Percentiles rank a stretch among this genome's conserved stretches.
Evolutionary conservation across 1,140 invertebrate species (phyloP).

Genomic region (Bombus vancouverensis): DNA sequence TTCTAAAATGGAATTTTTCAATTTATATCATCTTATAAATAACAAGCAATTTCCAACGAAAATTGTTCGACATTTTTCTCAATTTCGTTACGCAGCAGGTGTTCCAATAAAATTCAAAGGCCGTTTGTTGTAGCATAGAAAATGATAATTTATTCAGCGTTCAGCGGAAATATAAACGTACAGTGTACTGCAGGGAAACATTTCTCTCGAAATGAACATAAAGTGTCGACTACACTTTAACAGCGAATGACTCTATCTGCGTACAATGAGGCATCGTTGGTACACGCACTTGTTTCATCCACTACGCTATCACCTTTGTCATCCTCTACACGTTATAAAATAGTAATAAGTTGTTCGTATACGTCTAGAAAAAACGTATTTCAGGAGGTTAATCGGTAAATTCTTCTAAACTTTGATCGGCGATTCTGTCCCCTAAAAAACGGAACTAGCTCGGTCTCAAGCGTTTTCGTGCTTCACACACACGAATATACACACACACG

Average conservation of each 20-base stretch:
- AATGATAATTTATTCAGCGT: conserved; percentile 82
- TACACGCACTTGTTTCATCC: background rate
- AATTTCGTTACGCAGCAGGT: background rate
- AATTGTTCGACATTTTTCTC: background rate
- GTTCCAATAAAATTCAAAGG: background rate
- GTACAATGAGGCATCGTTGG: background rate
- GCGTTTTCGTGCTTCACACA: background rate
- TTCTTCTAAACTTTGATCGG: conserved; percentile 31
- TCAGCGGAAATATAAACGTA: conserved; percentile 77
- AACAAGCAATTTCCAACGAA: background rate
- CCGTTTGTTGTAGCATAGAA: conserved; percentile 75
- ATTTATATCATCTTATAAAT: background rate
- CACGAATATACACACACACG: conserved; percentile 6
- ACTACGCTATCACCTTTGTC: background rate
- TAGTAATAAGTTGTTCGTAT: background rate
- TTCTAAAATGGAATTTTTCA: background rate
- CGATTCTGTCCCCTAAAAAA: background rate
- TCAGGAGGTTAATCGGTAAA: background rate
- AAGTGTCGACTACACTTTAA: conserved; percentile 18
- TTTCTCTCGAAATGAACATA: conserved; percentile 50
- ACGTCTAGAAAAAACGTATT: conserved; percentile 11
- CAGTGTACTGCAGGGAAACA: conserved; percentile 58
- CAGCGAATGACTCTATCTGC: conserved; percentile 2
- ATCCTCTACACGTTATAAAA: conserved; percentile 47
- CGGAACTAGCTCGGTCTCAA: conserved; percentile 1